These are phyloP conservation scores for Neosilurus hyrtlii DNA, from an alignment of 2,797 vertebrate species.

Conservation along the genomic window DNA sequence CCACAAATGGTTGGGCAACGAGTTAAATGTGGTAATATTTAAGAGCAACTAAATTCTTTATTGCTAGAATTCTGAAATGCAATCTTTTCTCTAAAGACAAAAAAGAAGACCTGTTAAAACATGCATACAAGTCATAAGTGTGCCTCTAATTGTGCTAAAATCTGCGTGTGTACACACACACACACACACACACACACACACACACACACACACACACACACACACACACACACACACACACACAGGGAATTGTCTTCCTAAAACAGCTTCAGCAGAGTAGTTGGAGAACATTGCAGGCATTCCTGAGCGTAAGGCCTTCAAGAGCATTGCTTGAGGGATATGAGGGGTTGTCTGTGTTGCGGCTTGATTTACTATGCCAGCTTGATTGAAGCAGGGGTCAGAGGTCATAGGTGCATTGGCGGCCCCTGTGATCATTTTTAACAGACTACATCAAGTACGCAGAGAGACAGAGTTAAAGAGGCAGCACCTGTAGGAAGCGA, in stretches of 20 bases:
- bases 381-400: conserved; percentile 83
- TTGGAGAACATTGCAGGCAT: conserved; percentile 81
- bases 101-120: not conserved
- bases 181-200: not conserved
- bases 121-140: not conserved
- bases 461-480: conserved; percentile 67
- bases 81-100: not conserved
- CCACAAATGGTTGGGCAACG: not conserved
- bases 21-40: conserved; percentile 4
- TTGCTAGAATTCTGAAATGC: not conserved
- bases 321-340: conserved; percentile 70
- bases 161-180: not conserved
- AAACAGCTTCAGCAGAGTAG: conserved; percentile 38
- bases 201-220: not conserved
- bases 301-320: conserved; percentile 63
- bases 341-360: conserved; percentile 81
- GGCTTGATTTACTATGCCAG: conserved; percentile 86
- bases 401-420: conserved; percentile 87
- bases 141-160: not conserved
- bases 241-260: not conserved
- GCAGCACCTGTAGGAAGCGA: conserved; percentile 70
- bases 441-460: conserved; percentile 77
- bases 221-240: not conserved
- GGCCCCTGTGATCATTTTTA: conserved; percentile 88
- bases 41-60: not conserved